Evolutionary conservation across 1,140 invertebrate genomes (phyloP).

Genomic region (Sminthurinus signatus): DNA sequence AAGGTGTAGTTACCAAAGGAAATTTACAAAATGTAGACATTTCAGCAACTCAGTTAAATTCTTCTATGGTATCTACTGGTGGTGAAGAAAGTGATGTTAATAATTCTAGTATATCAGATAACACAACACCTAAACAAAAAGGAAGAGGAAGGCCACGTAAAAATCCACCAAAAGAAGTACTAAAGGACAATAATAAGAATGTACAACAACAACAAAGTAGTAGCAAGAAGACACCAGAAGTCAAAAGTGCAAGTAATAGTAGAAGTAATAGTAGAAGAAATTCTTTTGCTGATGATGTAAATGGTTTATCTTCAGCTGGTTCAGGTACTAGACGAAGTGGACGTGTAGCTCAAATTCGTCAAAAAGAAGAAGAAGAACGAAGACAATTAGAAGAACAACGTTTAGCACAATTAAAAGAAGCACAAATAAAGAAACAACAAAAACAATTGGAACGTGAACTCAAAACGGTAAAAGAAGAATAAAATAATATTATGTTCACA

Average conservation of each 20-base stretch:
- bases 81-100: slow-evolving; percentile 29
- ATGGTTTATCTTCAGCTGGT: slow-evolving; percentile 43
- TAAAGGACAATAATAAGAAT: slow-evolving; percentile 43
- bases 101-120: too few species aligned
- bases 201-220: not conserved
- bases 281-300: slow-evolving; percentile 46
- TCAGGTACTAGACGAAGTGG: slow-evolving; percentile 63
- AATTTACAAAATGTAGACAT: slow-evolving; percentile 11
- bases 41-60: not conserved
- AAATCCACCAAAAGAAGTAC: slow-evolving; percentile 6
- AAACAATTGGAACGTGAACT: slow-evolving; percentile 51
- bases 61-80: not conserved
- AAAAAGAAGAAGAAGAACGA: slow-evolving; percentile 64
- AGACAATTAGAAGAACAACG: slow-evolving; percentile 55
- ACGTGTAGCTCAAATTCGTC: slow-evolving; percentile 75
- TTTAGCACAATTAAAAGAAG: slow-evolving; percentile 52
- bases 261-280: slow-evolving; percentile 6
- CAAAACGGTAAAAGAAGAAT: slow-evolving; percentile 51
- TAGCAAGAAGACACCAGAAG: not conserved
- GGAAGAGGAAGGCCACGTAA: slow-evolving; percentile 26
- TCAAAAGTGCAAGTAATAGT: not conserved
- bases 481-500: too few species aligned
- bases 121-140: slow-evolving; percentile 29
- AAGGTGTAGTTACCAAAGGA: slow-evolving; percentile 4
- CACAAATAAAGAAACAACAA: slow-evolving; percentile 55